Base-by-base conservation (phyloP, 2,113 vertebrate genomes). In the Ailurus styani region DNA sequence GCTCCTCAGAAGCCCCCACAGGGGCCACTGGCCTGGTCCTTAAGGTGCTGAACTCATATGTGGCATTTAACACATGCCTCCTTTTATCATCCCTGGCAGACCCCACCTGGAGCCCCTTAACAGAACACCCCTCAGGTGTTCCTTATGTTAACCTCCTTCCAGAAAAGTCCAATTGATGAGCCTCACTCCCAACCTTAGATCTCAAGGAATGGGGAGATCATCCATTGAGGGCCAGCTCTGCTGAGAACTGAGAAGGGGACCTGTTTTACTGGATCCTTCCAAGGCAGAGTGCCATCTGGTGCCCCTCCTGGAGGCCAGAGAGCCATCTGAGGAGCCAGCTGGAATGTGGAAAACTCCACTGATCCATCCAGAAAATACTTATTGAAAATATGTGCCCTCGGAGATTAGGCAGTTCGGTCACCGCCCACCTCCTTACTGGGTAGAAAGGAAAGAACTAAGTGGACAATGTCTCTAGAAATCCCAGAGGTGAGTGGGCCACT, bases 31-130 rank as follows among this genome's bases (percentile, higher is more conserved):
- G 3, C 27, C 47, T 95, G 40, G 47, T 70, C 29, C 87, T 64
- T 91, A 37, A 93, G 47, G 52, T 5, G 0, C 75, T 96, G 66
- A 96, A 95, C 97, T 45, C 25, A 82, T 57, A 45, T 45, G 54
- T 87, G 91, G 55, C 37, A 18, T 95, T 86, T 78, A 93, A 50
- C 29, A 97, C 15, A 52, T 95, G 0, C 31, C 66, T 84, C n/a
- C n/a, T n/a, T n/a, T 97, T 60, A 42, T 79, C 66, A 27, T 75
- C 75, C 10, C 55, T 81, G 31, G 55, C 18, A 45, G 18, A 47
- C 17, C 96, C 91, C 7, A 1, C 87, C 73, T 91, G 75, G 8
- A 84, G 70, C 23, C 4, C 18, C 68, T 21, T 25, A 57, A 64
- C 79, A 82, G 52, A 60, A 72, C 2, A 50, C 42, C 60, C 85